These are phyloP conservation scores for Mactromeris polynyma DNA, from an alignment of 2,888 invertebrate genomes.

Conservation along the genomic window DNA sequence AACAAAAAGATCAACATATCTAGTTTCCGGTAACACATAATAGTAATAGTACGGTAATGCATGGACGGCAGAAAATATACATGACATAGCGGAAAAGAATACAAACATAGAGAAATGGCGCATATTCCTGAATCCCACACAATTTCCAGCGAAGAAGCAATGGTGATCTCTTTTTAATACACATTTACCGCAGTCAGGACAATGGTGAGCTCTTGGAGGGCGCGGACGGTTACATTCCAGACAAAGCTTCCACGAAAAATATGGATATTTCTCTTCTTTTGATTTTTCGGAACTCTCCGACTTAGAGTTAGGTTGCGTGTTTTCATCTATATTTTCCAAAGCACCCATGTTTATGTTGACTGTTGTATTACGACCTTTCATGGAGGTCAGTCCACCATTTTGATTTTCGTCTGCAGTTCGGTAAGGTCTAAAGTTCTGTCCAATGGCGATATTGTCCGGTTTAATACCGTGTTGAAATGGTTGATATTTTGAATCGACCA, in stretches of 20 bases:
- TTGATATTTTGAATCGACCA: constrained; percentile 77
- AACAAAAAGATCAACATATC: constrained; percentile 73
- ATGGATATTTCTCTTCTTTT: constrained; percentile 72
- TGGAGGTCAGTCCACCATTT: not conserved
- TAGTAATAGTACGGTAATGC: constrained; percentile 35
- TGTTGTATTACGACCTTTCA: not conserved
- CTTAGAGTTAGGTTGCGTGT: not conserved
- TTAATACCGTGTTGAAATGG: constrained; percentile 69
- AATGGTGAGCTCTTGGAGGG: constrained; percentile 84
- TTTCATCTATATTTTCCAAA: not conserved
- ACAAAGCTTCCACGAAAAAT: constrained; percentile 84
- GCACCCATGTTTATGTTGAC: not conserved
- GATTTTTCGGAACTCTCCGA: not conserved
- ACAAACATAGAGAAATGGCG: constrained; percentile 82
- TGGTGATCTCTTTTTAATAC: constrained; percentile 85
- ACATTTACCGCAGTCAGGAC: constrained; percentile 81
- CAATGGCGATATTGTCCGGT: constrained; percentile 53
- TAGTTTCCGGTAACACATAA: constrained; percentile 62
- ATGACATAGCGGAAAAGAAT: constrained; percentile 74
- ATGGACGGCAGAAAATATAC: constrained; percentile 73
- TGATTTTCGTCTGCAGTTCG: not conserved
- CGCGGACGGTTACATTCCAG: constrained; percentile 76
- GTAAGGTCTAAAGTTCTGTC: constrained; percentile 43
- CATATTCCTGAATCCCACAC: constrained; percentile 83
- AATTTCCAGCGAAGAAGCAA: constrained; percentile 83